A percentile compares a stretch with the other conserved stretches of the same genome.
phyloP scores from a whole-genome alignment of 2,113 vertebrate species.

The Cynocephalus volans region DNA sequence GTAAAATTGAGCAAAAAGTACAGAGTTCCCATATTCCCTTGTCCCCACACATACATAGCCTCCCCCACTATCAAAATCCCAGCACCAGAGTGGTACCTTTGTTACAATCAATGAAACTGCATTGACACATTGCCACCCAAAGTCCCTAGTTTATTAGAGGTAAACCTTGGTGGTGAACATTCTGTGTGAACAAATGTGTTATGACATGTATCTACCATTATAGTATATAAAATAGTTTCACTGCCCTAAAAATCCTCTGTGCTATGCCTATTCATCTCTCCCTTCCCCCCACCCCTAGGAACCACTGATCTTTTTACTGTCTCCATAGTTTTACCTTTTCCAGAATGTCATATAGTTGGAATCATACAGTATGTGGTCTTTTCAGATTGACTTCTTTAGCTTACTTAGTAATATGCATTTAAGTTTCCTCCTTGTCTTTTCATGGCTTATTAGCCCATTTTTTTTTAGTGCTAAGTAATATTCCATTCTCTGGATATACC shows the following conservation, averaged over 20 bases:
- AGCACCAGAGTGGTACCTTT: background rate
- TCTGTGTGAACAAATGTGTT: background rate
- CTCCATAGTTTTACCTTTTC: constrained; percentile 45
- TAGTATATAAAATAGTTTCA: background rate
- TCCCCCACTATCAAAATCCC: background rate
- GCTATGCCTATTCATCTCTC: background rate
- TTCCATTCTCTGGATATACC: background rate
- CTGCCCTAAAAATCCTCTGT: background rate
- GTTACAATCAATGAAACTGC: background rate
- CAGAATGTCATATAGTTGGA: background rate
- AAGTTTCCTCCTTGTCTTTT: background rate
- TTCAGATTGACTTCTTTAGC: background rate
- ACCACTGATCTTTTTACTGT: background rate
- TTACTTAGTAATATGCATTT: constrained; percentile 16
- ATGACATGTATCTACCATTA: background rate
- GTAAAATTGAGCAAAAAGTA: constrained; percentile 28
- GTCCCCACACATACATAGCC: background rate
- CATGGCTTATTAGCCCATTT: background rate
- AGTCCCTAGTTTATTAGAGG: background rate
- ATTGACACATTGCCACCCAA: background rate
- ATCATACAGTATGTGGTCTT: background rate
- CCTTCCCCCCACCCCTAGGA: background rate
- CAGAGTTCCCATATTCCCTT: background rate
- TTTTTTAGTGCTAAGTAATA: constrained; percentile 18
- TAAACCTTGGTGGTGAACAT: background rate